Base-by-base conservation (phyloP, 2,888 invertebrate species). In the Phaedon cochleariae region DNA sequence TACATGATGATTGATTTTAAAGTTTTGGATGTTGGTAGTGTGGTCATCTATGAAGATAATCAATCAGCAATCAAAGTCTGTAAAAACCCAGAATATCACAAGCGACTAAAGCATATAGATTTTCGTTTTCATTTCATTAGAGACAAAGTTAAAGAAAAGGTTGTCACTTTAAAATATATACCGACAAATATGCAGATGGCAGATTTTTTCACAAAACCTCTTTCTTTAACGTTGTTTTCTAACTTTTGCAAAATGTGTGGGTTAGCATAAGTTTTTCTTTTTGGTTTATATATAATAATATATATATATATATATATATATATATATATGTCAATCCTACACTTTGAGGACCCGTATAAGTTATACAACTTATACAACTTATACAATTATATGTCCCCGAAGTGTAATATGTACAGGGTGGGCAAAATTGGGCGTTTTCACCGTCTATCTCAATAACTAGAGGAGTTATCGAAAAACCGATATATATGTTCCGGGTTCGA, bases 1-100 rank as follows among this genome's bases (percentile, higher is more conserved):
- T 62, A 67, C 29, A 17, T 67, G 41, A 51, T 79, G 34, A 41
- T 10, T 49, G 64, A 64, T 52, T 64, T 64, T 49, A 20, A 18
- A 21, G 12, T 34, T 15, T 59, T 55, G 46, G 18, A 45, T 18
- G 46, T 26, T 26, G 26, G 26, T 26, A 34, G 49, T 31, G 34
- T 69, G 17, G 46, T 49, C 34, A 52, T 68, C 12, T 69, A 34
- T 58, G 70, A 66, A 61, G 68, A 70, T 20, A 70, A 69, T 53
- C 69, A 70, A 29, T 62, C 61, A 41, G 57, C 58, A 12, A 67
- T 69, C 29, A 54, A 29, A 26, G 58, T 70, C n/a, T 37, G 59
- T 29, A 59, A 70, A 31, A 70, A 68, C 18, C 67, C 69, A 5
- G 63, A 67, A 58, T 65, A 58, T 45, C 59, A 67, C 37, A 60